Conservation (phyloP, 2,113 vertebrate species). For the Cavia porcellus region DNA sequence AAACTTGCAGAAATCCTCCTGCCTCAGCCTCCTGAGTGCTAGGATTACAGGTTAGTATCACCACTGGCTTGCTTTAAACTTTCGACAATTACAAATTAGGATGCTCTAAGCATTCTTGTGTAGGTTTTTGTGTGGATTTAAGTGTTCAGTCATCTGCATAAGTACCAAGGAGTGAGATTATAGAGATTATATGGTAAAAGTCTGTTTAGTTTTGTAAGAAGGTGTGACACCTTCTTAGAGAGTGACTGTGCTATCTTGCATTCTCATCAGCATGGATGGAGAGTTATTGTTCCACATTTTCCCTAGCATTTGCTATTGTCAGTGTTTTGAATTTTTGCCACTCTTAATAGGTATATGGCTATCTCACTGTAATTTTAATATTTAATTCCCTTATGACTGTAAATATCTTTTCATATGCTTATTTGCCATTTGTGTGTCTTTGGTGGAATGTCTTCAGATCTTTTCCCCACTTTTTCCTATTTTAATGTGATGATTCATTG, state of each 20-base stretch:
- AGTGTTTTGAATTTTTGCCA: conserved; percentile 16
- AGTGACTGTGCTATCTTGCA: background rate
- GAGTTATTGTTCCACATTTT: background rate
- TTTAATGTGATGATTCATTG: background rate
- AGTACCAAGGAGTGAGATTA: background rate
- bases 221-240: background rate
- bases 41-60: too few relatives aligned
- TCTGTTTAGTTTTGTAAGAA: conserved; percentile 20
- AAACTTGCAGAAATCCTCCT: too few relatives aligned
- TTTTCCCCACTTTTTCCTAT: background rate
- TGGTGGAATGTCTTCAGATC: background rate
- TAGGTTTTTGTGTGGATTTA: background rate
- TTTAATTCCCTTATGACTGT: background rate
- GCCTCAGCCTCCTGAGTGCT: too few relatives aligned
- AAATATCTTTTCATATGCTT: conserved; percentile 22
- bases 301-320: background rate
- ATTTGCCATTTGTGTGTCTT: background rate
- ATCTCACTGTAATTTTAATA: conserved; percentile 30
- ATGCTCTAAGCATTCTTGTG: background rate
- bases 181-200: background rate
- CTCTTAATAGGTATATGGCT: background rate
- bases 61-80: background rate
- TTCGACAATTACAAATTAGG: background rate
- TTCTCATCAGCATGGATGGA: background rate
- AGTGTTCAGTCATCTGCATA: background rate